Percentiles rank a stretch among this genome's conserved stretches.
These are phyloP conservation scores for Brachypodius melanocephalos DNA, from an alignment of 2,113 vertebrate species.

Conservation along the genomic window DNA sequence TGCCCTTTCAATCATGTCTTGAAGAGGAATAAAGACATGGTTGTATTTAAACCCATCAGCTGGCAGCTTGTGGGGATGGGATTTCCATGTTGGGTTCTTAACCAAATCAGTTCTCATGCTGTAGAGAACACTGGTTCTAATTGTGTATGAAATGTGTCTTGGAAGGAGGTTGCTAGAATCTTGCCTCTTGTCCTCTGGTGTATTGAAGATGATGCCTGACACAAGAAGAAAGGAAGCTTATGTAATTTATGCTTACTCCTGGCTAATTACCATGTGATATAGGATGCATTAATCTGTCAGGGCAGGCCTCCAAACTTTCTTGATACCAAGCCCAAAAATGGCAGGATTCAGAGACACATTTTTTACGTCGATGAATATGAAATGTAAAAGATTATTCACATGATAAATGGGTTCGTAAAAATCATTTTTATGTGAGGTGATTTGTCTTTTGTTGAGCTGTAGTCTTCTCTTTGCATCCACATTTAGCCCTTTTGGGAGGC, in stretches of 20 bases:
- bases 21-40: slow-evolving; percentile 73
- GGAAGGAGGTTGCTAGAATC: neutral
- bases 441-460: neutral
- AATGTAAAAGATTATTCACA: neutral
- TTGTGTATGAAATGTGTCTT: slow-evolving; percentile 62
- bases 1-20: slow-evolving; percentile 78
- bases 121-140: slow-evolving; percentile 68
- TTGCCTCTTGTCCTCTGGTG: neutral
- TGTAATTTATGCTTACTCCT: neutral
- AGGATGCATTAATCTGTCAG: neutral
- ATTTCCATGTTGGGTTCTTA: slow-evolving; percentile 71
- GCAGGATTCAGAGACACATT: neutral
- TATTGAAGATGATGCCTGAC: slow-evolving; percentile 69
- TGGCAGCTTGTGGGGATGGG: slow-evolving; percentile 72
- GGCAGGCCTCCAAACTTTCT: neutral
- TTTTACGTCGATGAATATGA: neutral
- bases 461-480: neutral
- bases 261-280: neutral
- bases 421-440: neutral
- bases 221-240: neutral
- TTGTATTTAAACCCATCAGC: slow-evolving; percentile 73
- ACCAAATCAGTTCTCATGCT: slow-evolving; percentile 72
- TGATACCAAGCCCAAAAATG: neutral
- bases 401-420: neutral
- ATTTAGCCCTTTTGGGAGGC: neutral